These are phyloP conservation scores for Napeogenes inachia DNA, from an alignment of 2,888 invertebrate species.

Conservation along the genomic window DNA sequence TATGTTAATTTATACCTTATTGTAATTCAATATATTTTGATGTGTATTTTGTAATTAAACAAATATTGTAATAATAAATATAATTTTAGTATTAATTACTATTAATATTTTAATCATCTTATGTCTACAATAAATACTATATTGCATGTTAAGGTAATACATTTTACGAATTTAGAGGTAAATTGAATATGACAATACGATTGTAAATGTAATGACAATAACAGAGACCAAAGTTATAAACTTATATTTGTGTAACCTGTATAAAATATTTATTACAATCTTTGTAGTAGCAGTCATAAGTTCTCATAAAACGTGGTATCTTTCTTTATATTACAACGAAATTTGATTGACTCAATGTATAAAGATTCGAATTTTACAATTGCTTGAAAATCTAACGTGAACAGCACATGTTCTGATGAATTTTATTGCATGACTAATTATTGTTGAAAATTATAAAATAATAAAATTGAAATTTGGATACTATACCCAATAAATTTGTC, in stretches of 20 bases:
- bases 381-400: too few species aligned
- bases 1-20: conserved; percentile 1
- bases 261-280: conserved; percentile 14
- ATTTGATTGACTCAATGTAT: too few species aligned
- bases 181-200: conserved; percentile 53
- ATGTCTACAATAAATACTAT: conserved; percentile 1
- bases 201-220: conserved; percentile 51
- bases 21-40: conserved; percentile 6
- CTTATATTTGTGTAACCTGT: conserved; percentile 30
- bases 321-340: too few species aligned
- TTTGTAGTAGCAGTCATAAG: conserved; percentile 2
- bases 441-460: conserved; percentile 38
- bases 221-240: conserved; percentile 53
- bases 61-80: neutral
- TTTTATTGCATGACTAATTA: conserved; percentile 11
- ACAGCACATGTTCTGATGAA: too few species aligned
- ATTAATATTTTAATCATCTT: conserved; percentile 1
- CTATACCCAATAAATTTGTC: conserved; percentile 67
- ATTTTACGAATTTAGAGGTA: conserved; percentile 27
- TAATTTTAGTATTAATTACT: neutral
- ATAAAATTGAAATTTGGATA: conserved; percentile 42
- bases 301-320: neutral
- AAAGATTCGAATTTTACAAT: too few species aligned
- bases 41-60: neutral
- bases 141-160: conserved; percentile 14